Conservation (phyloP, 2,888 invertebrate genomes). For the Hyposoter dolosus region DNA sequence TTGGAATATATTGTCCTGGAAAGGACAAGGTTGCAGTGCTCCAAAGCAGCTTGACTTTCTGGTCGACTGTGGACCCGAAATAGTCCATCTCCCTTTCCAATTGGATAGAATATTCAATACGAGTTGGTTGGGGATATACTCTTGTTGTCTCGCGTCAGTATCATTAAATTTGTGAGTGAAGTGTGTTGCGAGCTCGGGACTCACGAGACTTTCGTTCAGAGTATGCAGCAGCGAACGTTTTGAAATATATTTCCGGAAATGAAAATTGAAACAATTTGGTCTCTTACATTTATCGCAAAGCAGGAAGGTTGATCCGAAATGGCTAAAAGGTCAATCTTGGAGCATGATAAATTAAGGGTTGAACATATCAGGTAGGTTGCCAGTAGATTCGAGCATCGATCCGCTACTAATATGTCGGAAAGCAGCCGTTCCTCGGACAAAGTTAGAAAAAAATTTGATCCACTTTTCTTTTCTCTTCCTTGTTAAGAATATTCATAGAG, state of each 20-base stretch:
- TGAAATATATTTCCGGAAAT: not conserved
- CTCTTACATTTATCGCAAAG: too few relatives aligned
- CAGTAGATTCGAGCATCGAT: not conserved
- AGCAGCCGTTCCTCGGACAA: not conserved
- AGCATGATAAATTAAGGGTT: not conserved
- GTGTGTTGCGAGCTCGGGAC: not conserved
- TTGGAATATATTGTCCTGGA: not conserved
- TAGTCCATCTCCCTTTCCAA: not conserved
- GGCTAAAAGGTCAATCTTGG: not conserved
- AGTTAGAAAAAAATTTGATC: not conserved
- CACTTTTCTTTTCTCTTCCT: not conserved
- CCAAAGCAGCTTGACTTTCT: not conserved
- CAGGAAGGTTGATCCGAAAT: not conserved
- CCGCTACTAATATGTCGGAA: not conserved
- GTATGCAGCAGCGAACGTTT: not conserved
- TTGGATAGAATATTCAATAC: not conserved
- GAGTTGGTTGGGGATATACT: not conserved
- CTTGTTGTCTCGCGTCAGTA: not conserved
- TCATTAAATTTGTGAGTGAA: not conserved
- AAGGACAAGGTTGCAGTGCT: not conserved
- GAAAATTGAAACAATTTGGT: not conserved
- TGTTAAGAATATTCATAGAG: slow-evolving; percentile 46
- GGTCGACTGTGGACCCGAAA: not conserved
- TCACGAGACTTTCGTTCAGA: not conserved
- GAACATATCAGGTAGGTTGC: not conserved